A percentile compares a stretch with the other conserved stretches of the same genome.
phyloP scores from a whole-genome alignment of 2,113 vertebrate genomes.

The Rutilus rutilus region DNA sequence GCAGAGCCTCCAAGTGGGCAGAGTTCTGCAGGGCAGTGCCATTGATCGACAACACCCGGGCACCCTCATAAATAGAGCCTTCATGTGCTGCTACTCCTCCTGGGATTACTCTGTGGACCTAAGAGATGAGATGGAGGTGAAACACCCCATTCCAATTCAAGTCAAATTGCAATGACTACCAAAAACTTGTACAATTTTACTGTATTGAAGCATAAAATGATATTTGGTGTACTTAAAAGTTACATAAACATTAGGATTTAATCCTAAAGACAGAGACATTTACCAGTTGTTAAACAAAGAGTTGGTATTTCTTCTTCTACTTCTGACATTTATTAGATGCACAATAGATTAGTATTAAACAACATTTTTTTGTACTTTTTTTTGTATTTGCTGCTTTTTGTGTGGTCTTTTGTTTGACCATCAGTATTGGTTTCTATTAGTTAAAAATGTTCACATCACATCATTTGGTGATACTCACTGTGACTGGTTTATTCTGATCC shows the following conservation, averaged over 20 bases:
- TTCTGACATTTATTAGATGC: too few species aligned
- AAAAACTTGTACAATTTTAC: background rate
- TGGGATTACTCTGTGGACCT: constrained; percentile 79
- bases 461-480: constrained; percentile 65
- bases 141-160: background rate
- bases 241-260: background rate
- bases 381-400: background rate
- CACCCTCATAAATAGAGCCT: constrained; percentile 74
- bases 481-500: constrained; percentile 80
- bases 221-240: background rate
- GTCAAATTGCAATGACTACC: background rate
- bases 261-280: background rate
- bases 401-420: background rate
- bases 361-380: too few species aligned
- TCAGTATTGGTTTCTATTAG: background rate
- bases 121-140: background rate
- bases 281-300: too few species aligned
- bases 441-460: background rate
- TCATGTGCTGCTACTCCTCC: constrained; percentile 74
- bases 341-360: too few species aligned
- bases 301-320: too few species aligned
- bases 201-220: too few species aligned
- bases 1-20: constrained; percentile 74
- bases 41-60: constrained; percentile 78
- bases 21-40: constrained; percentile 69